These are phyloP conservation scores for Odontophorus gujanensis DNA, from an alignment of 2,113 vertebrate genomes.

Conservation along the genomic window DNA sequence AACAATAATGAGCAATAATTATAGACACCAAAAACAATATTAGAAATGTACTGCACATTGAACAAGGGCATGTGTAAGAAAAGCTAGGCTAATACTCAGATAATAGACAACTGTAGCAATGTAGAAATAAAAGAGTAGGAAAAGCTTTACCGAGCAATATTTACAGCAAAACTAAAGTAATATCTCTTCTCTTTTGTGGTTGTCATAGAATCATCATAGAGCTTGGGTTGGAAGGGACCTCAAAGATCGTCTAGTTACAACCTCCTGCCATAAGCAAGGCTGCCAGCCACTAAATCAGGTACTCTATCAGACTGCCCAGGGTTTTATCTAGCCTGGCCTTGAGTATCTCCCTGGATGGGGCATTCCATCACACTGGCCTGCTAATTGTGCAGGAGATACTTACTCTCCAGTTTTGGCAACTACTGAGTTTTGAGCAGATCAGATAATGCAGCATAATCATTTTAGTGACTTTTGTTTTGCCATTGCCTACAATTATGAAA, in stretches of 20 bases:
- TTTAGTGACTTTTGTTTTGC: slow-evolving; percentile 35
- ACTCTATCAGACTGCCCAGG: too few relatives aligned
- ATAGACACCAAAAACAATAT: background rate
- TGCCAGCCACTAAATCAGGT: too few relatives aligned
- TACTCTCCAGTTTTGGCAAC: background rate
- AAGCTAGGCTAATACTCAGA: background rate
- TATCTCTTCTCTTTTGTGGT: background rate
- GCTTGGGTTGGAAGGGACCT: too few relatives aligned
- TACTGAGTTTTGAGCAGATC: background rate
- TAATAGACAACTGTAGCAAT: background rate
- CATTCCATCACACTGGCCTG: background rate
- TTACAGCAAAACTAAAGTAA: background rate
- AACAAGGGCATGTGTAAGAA: background rate
- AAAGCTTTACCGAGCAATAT: background rate
- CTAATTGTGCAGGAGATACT: background rate
- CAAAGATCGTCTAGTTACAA: too few relatives aligned
- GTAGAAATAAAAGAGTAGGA: background rate
- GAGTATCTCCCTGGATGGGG: too few relatives aligned
- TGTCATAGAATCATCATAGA: too few relatives aligned
- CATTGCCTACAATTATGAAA: slow-evolving; percentile 23
- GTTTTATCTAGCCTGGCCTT: too few relatives aligned
- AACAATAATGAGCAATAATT: accelerated
- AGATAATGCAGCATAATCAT: background rate
- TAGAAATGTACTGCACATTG: background rate
- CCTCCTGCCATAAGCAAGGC: too few relatives aligned